These are phyloP conservation scores for Drosophila nannoptera DNA, from an alignment of 1,140 invertebrate species.

Conservation along the genomic window DNA sequence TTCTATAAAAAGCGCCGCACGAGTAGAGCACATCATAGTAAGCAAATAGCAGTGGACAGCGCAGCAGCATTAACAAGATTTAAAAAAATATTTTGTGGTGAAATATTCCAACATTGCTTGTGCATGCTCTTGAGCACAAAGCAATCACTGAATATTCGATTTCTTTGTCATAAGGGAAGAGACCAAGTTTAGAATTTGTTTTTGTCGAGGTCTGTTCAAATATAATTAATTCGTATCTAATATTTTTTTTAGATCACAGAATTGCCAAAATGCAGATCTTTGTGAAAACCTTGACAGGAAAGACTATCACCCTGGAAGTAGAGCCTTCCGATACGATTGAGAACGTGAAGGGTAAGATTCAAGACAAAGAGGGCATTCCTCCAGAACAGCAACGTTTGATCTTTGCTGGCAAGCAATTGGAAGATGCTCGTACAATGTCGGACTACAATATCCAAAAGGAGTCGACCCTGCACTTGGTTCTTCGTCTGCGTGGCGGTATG, in stretches of 20 bases:
- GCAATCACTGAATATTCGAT: constrained; percentile 2
- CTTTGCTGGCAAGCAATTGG: constrained; percentile 89
- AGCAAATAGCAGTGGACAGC: constrained; percentile 3
- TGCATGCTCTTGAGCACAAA: constrained; percentile 10
- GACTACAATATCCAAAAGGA: constrained; percentile 94
- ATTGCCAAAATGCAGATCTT: constrained; percentile 84
- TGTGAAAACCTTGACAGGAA: constrained; percentile 90
- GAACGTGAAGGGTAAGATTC: constrained; percentile 90
- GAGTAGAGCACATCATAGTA: not conserved
- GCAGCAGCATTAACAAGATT: not conserved
- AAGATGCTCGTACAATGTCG: constrained; percentile 88
- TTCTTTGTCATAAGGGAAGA: not conserved
- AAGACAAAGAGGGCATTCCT: constrained; percentile 87
- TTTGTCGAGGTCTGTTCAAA: not conserved
- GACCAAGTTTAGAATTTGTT: not conserved
- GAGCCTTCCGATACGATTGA: constrained; percentile 90
- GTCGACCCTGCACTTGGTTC: constrained; percentile 93
- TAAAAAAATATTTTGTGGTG: constrained; percentile 8
- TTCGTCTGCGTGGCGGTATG: constrained; percentile 93
- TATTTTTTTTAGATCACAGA: constrained; percentile 1
- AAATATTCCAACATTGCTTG: no score
- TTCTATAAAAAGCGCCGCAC: constrained; percentile 24
- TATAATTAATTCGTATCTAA: not conserved
- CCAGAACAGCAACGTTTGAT: constrained; percentile 88
- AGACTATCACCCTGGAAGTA: constrained; percentile 91